These are phyloP conservation scores for Oscheius sp. DNA, from an alignment of 2,888 invertebrate species.

Conservation along the genomic window DNA sequence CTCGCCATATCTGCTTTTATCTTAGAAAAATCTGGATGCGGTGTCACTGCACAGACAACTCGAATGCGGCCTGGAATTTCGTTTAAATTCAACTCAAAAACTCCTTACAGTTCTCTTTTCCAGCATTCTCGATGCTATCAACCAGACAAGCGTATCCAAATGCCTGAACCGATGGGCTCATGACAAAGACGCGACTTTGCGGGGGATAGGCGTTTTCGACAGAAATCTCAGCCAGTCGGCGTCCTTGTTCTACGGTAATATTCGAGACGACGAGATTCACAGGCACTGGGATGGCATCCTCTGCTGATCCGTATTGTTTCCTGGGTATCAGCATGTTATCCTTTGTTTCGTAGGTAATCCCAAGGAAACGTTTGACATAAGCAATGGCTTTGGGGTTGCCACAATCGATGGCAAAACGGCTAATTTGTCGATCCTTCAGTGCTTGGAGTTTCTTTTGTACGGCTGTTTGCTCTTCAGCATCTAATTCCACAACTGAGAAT, in stretches of 20 bases:
- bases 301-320: conserved; percentile 42
- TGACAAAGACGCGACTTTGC: conserved; percentile 44
- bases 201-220: conserved; percentile 45
- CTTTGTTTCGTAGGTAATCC: conserved; percentile 40
- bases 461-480: conserved; percentile 36
- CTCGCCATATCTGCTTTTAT: conserved; percentile 39
- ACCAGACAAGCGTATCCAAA: conserved; percentile 53
- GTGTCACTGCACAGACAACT: conserved; percentile 56
- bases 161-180: conserved; percentile 37
- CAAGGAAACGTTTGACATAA: conserved; percentile 49
- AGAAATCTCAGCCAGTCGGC: conserved; percentile 41
- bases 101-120: conserved; percentile 34
- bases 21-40: conserved; percentile 71
- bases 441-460: conserved; percentile 34
- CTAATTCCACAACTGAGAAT: conserved; percentile 45
- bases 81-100: not conserved
- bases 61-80: conserved; percentile 37
- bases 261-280: conserved; percentile 49
- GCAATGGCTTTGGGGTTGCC: conserved; percentile 38
- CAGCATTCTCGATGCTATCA: conserved; percentile 29
- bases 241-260: conserved; percentile 44
- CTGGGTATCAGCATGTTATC: conserved; percentile 29
- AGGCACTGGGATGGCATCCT: conserved; percentile 38
- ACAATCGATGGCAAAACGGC: conserved; percentile 56
- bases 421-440: conserved; percentile 40